phyloP scores from a whole-genome alignment of 2,797 vertebrate genomes.

The Acanthurus lineatus region DNA sequence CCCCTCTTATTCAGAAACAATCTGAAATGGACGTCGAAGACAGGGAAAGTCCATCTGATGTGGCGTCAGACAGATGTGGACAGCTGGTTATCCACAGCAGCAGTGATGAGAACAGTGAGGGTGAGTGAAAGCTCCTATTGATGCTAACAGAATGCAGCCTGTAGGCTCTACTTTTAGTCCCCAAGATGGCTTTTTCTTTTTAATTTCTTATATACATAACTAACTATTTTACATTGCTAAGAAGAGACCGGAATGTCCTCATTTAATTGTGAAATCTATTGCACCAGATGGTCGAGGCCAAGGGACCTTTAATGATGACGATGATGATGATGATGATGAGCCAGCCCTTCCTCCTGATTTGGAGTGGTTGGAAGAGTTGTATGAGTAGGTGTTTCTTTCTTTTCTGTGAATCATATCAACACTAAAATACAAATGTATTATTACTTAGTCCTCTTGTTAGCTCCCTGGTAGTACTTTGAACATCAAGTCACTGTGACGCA shows the following conservation, averaged over 20 bases:
- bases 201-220: not conserved
- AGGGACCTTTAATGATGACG: slow-evolving; percentile 34
- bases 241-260: not conserved
- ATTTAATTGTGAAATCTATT: slow-evolving; percentile 25
- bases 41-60: slow-evolving; percentile 9
- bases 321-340: slow-evolving; percentile 67
- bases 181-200: not conserved
- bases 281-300: slow-evolving; percentile 56
- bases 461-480: not conserved
- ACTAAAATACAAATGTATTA: not conserved
- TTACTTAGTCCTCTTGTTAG: not conserved
- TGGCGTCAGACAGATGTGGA: slow-evolving; percentile 29
- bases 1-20: not conserved
- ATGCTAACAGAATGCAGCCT: not conserved
- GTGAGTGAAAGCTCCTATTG: slow-evolving; percentile 50
- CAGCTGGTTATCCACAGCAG: slow-evolving; percentile 26
- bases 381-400: slow-evolving; percentile 63
- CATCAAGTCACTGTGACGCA: not conserved
- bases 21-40: slow-evolving; percentile 62
- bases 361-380: slow-evolving; percentile 66
- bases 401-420: not conserved
- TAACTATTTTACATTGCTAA: not conserved
- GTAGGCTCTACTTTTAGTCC: not conserved
- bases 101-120: slow-evolving; percentile 56
- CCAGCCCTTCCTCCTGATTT: slow-evolving; percentile 57